Conservation (phyloP, 2,113 vertebrate genomes). For the Promerops cafer region DNA sequence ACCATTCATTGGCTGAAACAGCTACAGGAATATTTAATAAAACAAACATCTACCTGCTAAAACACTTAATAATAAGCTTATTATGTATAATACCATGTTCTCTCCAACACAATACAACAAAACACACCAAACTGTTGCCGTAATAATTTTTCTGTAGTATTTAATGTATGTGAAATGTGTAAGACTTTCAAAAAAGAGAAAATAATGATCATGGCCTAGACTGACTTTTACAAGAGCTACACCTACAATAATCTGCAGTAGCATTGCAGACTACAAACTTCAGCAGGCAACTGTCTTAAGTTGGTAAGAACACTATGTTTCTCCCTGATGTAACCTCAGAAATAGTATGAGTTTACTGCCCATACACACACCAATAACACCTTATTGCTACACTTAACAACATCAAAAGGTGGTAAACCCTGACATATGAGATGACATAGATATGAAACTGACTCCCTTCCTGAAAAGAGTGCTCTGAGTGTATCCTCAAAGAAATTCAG, state of each 20-base stretch:
- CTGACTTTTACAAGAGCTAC: background rate
- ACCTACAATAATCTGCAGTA: background rate
- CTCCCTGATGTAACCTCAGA: background rate
- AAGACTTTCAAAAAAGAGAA: background rate
- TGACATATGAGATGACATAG: background rate
- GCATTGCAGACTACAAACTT: background rate
- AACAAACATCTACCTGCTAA: background rate
- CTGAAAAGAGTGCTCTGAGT: background rate
- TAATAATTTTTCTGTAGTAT: background rate
- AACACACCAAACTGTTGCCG: background rate
- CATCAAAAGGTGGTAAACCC: background rate
- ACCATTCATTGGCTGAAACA: background rate
- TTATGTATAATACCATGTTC: background rate
- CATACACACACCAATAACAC: background rate
- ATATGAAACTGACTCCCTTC: background rate
- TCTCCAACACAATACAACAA: background rate
- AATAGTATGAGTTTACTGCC: background rate
- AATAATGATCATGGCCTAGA: background rate
- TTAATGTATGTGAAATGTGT: background rate
- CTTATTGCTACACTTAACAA: background rate
- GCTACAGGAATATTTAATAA: background rate
- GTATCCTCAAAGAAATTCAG: background rate
- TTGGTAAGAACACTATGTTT: background rate
- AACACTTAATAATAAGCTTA: background rate
- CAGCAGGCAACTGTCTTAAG: background rate